These are phyloP conservation scores for Prionailurus viverrinus DNA, from an alignment of 2,113 vertebrate species.

Conservation along the genomic window DNA sequence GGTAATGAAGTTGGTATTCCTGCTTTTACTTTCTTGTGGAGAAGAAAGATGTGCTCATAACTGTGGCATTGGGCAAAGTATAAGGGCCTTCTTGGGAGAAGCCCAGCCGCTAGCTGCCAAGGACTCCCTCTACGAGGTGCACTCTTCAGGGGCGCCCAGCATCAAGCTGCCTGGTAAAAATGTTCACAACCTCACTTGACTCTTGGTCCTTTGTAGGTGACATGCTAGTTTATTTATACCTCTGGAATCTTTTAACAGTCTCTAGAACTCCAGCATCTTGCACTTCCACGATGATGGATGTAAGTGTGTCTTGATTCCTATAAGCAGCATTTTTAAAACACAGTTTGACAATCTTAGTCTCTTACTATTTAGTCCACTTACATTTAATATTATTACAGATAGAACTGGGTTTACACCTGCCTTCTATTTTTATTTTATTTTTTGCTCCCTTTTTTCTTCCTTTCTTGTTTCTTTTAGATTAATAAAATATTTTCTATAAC, in stretches of 20 bases:
- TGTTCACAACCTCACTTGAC: neutral
- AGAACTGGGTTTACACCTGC: neutral
- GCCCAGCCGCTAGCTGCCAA: fast-evolving
- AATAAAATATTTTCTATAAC: neutral
- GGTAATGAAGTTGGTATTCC: neutral
- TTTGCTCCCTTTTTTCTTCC: neutral
- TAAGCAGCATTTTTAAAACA: neutral
- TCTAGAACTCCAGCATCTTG: neutral
- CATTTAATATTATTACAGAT: neutral
- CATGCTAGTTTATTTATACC: neutral
- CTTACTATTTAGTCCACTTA: neutral
- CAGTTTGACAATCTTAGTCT: neutral
- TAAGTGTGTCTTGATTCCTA: neutral
- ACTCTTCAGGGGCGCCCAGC: neutral
- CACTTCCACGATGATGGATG: neutral
- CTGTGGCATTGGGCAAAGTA: neutral
- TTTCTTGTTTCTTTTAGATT: neutral
- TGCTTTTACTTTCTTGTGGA: neutral
- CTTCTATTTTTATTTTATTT: neutral
- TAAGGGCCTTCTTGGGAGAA: neutral
- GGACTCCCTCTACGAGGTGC: fast-evolving
- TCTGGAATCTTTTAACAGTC: neutral
- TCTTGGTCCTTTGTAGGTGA: neutral
- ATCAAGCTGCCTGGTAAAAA: neutral
- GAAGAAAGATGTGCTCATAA: neutral